Conservation (phyloP, 2,113 vertebrate genomes). For the Caranx ignobilis region DNA sequence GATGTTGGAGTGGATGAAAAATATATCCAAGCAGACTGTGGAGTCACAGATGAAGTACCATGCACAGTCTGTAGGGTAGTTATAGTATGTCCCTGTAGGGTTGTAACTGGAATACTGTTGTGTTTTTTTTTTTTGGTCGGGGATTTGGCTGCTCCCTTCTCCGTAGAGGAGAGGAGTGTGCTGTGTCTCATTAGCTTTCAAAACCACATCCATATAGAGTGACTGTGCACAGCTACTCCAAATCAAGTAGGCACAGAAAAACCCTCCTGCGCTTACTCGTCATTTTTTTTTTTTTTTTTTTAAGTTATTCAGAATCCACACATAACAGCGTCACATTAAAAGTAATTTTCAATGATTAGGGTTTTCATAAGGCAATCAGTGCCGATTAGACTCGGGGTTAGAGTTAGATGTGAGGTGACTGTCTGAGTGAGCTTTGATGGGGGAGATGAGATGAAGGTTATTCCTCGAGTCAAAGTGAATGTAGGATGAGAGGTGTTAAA, state of each 20-base stretch:
- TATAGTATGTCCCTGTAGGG: slow-evolving; percentile 1
- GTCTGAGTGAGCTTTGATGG: slow-evolving; percentile 66
- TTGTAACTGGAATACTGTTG: slow-evolving; percentile 15
- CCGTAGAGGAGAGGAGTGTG: slow-evolving; percentile 30
- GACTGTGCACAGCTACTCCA: slow-evolving; percentile 63
- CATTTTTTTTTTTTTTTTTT: slow-evolving; percentile 14
- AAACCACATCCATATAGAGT: slow-evolving; percentile 62
- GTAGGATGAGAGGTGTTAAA: slow-evolving; percentile 71
- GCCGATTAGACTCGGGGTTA: slow-evolving; percentile 60
- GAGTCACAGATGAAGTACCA: slow-evolving; percentile 18
- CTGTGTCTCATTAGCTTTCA: slow-evolving; percentile 77
- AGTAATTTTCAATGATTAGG: slow-evolving; percentile 74
- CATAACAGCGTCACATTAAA: slow-evolving; percentile 59
- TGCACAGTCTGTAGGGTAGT: neutral
- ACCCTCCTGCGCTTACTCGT: slow-evolving; percentile 34
- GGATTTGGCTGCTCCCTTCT: slow-evolving; percentile 40
- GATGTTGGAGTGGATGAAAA: slow-evolving; percentile 4
- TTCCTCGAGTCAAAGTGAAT: slow-evolving; percentile 78
- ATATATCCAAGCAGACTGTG: neutral
- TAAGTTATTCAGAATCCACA: slow-evolving; percentile 63
- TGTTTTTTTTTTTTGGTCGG: slow-evolving; percentile 23
- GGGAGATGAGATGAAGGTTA: slow-evolving; percentile 70
- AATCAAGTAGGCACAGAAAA: slow-evolving; percentile 63
- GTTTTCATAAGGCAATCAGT: slow-evolving; percentile 73
- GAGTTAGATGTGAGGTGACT: slow-evolving; percentile 64